Evolutionary conservation across 2,888 invertebrate species (phyloP).

Genomic region (Plemyria rubiginata): DNA sequence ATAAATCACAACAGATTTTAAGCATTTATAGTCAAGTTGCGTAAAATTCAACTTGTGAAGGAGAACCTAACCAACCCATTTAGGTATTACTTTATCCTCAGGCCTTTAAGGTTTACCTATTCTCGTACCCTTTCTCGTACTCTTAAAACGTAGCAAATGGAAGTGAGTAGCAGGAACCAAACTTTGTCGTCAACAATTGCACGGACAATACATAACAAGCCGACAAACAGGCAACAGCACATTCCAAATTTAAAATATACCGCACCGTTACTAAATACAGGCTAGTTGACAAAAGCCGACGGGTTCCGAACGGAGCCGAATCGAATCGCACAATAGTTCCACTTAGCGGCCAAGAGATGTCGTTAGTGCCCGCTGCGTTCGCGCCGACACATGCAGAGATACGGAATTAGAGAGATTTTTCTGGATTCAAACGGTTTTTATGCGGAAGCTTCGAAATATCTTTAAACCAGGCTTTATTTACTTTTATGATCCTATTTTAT

Average conservation of each 20-base stretch:
- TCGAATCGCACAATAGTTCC: conserved; percentile 79
- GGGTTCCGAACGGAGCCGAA: conserved; percentile 62
- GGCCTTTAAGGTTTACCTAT: too few relatives aligned
- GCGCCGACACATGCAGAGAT: conserved; percentile 64
- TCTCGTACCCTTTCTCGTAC: neutral
- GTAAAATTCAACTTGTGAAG: too few relatives aligned
- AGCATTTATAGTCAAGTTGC: too few relatives aligned
- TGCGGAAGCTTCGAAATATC: conserved; percentile 28
- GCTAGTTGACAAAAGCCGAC: conserved; percentile 73
- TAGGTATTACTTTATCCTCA: too few relatives aligned
- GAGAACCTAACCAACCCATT: too few relatives aligned
- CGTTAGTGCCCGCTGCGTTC: conserved; percentile 79
- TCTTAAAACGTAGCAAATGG: neutral
- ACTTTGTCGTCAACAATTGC: conserved; percentile 35
- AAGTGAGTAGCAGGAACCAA: conserved; percentile 21
- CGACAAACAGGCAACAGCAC: conserved; percentile 69
- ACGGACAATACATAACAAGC: conserved; percentile 44
- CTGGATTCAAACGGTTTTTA: conserved; percentile 31
- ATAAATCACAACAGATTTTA: too few relatives aligned
- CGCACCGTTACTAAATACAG: conserved; percentile 75
- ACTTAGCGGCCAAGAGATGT: conserved; percentile 80
- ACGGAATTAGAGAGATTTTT: conserved; percentile 61
- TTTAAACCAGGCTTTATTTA: conserved; percentile 14
- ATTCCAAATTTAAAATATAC: conserved; percentile 72
- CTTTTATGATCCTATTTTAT: neutral